phyloP scores from a whole-genome alignment of 2,888 invertebrate species.

The Rugalucina vietnamica region DNA sequence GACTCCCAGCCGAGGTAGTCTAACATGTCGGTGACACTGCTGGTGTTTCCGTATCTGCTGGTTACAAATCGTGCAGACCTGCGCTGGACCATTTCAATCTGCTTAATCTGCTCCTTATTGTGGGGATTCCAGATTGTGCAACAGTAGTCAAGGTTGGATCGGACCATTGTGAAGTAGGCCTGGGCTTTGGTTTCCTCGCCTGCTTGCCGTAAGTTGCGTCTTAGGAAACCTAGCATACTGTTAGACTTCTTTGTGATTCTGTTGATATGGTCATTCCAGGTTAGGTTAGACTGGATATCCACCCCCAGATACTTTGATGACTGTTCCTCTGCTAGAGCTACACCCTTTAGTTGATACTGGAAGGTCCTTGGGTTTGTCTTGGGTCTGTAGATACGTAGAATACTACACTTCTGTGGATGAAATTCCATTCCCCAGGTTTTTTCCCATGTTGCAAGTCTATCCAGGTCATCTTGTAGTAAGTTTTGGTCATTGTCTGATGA shows the following conservation, averaged over 20 bases:
- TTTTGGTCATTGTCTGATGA: background rate
- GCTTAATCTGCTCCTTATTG: background rate
- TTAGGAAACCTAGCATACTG: slow-evolving; percentile 13
- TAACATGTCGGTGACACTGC: slow-evolving; percentile 30
- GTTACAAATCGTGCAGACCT: slow-evolving; percentile 17
- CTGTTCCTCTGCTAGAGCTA: background rate
- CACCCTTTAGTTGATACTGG: background rate
- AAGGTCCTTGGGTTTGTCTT: background rate
- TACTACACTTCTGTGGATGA: slow-evolving; percentile 33
- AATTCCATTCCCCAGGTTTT: slow-evolving; percentile 15
- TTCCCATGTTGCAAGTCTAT: background rate
- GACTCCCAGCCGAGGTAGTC: background rate
- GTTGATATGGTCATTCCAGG: background rate
- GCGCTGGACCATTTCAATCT: slow-evolving; percentile 15
- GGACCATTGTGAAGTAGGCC: slow-evolving; percentile 11
- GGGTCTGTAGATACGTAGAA: background rate
- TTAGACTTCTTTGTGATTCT: slow-evolving; percentile 29
- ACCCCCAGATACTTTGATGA: background rate
- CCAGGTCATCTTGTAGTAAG: slow-evolving; percentile 1
- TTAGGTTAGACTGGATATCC: background rate
- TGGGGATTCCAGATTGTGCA: background rate
- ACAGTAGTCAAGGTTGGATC: slow-evolving; percentile 8
- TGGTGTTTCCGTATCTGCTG: slow-evolving; percentile 22
- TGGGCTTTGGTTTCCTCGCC: background rate
- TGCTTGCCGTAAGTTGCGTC: background rate